Evolutionary conservation across 2,113 vertebrate species (phyloP).

Genomic region (Megaceryle maxima): DNA sequence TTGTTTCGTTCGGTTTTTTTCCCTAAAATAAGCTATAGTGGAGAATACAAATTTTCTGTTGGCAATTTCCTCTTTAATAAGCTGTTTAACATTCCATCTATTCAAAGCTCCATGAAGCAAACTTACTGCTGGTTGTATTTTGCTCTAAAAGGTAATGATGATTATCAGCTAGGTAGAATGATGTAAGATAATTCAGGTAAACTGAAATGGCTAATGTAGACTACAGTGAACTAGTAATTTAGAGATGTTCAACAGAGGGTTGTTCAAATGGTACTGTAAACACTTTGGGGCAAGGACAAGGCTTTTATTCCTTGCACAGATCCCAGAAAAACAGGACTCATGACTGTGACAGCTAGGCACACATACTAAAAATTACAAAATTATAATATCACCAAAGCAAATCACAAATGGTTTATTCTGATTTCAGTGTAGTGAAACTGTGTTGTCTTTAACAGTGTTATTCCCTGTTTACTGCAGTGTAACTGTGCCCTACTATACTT

Average conservation of each 20-base stretch:
- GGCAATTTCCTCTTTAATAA: constrained; percentile 60
- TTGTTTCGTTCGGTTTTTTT: neutral
- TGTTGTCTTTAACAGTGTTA: neutral
- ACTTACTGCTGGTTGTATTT: constrained; percentile 34
- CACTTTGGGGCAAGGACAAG: neutral
- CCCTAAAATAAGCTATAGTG: constrained; percentile 27
- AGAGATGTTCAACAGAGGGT: constrained; percentile 13
- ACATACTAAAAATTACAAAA: neutral
- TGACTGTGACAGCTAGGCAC: neutral
- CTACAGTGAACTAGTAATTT: constrained; percentile 40
- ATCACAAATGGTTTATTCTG: neutral
- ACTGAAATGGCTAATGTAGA: constrained; percentile 21
- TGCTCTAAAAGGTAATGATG: constrained; percentile 35
- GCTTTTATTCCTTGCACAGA: neutral
- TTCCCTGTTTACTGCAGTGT: neutral
- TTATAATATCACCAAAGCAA: neutral
- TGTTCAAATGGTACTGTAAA: constrained; percentile 13
- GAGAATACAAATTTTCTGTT: constrained; percentile 60
- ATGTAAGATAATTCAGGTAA: constrained; percentile 43
- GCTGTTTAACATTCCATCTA: constrained; percentile 43
- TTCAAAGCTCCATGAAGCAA: constrained; percentile 37
- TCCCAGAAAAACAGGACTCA: neutral
- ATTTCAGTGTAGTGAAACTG: neutral
- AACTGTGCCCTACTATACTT: neutral
- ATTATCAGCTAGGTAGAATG: constrained; percentile 54